These are phyloP conservation scores for Gryllus longicercus DNA, from an alignment of 2,888 invertebrate species.

Conservation along the genomic window DNA sequence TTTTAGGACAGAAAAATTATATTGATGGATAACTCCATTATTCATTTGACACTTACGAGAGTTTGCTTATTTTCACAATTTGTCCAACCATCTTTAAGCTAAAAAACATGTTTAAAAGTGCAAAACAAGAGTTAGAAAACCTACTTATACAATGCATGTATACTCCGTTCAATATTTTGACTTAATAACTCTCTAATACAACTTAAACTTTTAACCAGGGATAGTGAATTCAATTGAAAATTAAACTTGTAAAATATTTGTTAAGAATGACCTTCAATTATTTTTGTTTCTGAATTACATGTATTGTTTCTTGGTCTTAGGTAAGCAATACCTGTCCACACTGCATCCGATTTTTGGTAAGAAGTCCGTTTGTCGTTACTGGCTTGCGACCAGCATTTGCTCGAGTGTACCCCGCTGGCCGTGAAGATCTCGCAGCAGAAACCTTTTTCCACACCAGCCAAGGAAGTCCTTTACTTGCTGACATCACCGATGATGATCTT, in stretches of 20 bases:
- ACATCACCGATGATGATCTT: slow-evolving; percentile 62
- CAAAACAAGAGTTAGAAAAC: too few relatives aligned
- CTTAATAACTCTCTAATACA: too few relatives aligned
- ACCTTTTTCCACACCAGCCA: slow-evolving; percentile 61
- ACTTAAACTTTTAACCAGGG: too few relatives aligned
- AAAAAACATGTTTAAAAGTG: too few relatives aligned
- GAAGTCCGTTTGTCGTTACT: slow-evolving; percentile 59
- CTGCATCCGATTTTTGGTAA: slow-evolving; percentile 59
- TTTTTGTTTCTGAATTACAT: background rate
- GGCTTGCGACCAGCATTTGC: slow-evolving; percentile 62
- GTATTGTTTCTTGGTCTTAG: slow-evolving; percentile 43
- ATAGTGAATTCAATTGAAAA: too few relatives aligned
- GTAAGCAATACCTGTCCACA: slow-evolving; percentile 59
- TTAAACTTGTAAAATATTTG: background rate
- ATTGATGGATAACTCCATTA: too few relatives aligned
- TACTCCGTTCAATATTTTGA: too few relatives aligned
- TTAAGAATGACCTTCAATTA: background rate
- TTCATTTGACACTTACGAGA: too few relatives aligned
- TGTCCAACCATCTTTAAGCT: too few relatives aligned
- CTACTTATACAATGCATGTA: too few relatives aligned
- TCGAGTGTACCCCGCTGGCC: slow-evolving; percentile 59
- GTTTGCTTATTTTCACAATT: too few relatives aligned
- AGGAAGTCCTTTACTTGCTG: slow-evolving; percentile 58
- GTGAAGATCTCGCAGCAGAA: slow-evolving; percentile 62
- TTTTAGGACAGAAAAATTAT: too few relatives aligned